Conservation (phyloP, 2,113 vertebrate species). For the Poeciliopsis prolifica region DNA sequence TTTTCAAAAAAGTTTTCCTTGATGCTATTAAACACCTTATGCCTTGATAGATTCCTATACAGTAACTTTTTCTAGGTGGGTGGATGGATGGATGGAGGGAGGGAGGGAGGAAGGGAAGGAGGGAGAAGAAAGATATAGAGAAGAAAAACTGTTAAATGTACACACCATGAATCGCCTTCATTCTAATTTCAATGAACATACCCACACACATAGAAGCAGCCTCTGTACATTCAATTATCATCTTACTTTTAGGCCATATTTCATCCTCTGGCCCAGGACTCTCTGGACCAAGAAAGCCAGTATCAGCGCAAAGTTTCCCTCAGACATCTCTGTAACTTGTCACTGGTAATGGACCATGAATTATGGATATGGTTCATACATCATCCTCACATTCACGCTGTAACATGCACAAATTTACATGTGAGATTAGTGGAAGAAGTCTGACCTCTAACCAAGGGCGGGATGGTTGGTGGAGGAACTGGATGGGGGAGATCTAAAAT, state of each 20-base stretch:
- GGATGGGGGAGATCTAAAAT: constrained; percentile 66
- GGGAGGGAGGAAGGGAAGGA: too few relatives aligned
- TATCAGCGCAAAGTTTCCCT: constrained; percentile 25
- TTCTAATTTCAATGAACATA: background rate
- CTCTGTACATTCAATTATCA: constrained; percentile 8
- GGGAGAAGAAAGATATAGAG: background rate
- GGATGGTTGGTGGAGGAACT: constrained; percentile 53
- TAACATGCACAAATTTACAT: constrained; percentile 63
- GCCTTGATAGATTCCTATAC: constrained; percentile 27
- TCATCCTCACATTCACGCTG: constrained; percentile 32
- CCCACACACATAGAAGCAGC: background rate
- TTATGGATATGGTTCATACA: constrained; percentile 48
- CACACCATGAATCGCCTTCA: constrained; percentile 10
- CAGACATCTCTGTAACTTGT: constrained; percentile 36
- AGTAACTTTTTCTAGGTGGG: background rate
- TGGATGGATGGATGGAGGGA: too few relatives aligned
- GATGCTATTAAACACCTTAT: constrained; percentile 2
- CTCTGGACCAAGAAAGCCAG: constrained; percentile 4
- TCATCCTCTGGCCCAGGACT: background rate
- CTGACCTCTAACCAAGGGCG: constrained; percentile 75
- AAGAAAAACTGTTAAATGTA: constrained; percentile 31
- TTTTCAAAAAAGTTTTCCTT: constrained; percentile 37
- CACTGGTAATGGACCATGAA: constrained; percentile 42
- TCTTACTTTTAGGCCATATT: constrained; percentile 12
- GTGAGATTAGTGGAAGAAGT: constrained; percentile 64